phyloP scores from a whole-genome alignment of 2,888 invertebrate genomes.

The Nymphalis urticae region DNA sequence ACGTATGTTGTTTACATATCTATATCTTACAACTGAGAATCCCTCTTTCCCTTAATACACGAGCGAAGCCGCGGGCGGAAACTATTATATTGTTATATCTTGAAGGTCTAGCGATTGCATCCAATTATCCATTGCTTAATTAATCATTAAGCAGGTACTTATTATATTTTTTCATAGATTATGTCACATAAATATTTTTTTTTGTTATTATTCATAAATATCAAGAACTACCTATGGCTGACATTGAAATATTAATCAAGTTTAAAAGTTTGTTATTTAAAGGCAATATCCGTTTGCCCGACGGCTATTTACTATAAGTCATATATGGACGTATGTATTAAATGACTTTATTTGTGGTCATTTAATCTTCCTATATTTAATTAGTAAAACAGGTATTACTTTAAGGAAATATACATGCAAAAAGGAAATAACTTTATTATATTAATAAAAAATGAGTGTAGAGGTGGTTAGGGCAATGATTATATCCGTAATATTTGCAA shows the following conservation, averaged over 20 bases:
- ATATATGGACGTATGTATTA: neutral
- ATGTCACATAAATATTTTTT: no score
- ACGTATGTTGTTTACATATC: no score
- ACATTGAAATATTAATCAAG: conserved; percentile 3
- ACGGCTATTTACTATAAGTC: neutral
- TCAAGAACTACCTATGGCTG: neutral
- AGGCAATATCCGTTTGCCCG: neutral
- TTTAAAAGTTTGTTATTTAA: conserved; percentile 5
- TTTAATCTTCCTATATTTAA: conserved; percentile 12
- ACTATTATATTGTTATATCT: no score
- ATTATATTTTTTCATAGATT: no score
- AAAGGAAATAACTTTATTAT: neutral
- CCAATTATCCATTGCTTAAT: no score
- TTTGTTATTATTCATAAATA: no score
- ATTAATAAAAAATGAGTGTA: neutral
- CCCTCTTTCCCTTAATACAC: no score
- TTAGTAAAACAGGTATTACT: conserved; percentile 18
- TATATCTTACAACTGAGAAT: no score
- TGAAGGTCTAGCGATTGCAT: no score
- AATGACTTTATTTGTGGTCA: neutral
- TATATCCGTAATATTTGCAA: neutral
- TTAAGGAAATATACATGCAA: neutral
- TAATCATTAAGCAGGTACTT: no score
- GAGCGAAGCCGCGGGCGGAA: no score
- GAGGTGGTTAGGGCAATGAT: neutral